These are phyloP conservation scores for Paraescarpia echinospica DNA, from an alignment of 1,140 invertebrate genomes.

Conservation along the genomic window DNA sequence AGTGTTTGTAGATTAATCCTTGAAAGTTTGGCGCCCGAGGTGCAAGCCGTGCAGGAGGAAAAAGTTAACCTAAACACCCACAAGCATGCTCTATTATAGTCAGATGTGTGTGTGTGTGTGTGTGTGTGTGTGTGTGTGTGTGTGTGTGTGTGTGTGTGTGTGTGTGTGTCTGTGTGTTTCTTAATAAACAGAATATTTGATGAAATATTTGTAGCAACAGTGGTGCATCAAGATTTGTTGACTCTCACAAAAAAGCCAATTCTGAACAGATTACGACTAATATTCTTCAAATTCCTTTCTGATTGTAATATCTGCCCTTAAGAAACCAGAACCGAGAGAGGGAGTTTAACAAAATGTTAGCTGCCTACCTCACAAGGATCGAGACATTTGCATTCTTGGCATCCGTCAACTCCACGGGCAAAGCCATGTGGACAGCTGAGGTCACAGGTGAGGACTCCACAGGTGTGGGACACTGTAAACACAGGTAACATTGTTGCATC, in stretches of 20 bases:
- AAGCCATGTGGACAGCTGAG: slow-evolving; percentile 74
- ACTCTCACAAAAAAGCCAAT: not conserved
- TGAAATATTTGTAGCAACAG: no score
- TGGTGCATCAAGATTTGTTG: not conserved
- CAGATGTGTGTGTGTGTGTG: no score
- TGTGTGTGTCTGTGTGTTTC: no score
- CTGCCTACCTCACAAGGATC: slow-evolving; percentile 68
- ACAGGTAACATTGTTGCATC: not conserved
- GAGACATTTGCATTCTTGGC: slow-evolving; percentile 74
- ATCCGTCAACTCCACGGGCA: slow-evolving; percentile 69
- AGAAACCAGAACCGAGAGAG: not conserved
- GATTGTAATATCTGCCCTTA: not conserved
- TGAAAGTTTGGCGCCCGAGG: not conserved
- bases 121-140: no score
- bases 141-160: no score
- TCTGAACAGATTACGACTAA: not conserved
- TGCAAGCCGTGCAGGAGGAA: no score
- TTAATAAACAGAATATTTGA: no score
- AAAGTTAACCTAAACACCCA: no score
- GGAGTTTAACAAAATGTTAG: not conserved
- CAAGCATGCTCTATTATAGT: no score
- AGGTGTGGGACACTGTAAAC: slow-evolving; percentile 33
- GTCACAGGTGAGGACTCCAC: slow-evolving; percentile 43
- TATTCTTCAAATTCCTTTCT: not conserved
- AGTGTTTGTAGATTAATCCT: not conserved